Evolutionary conservation across 2,888 invertebrate species (phyloP).

Genomic region (Archaeoteleia sp.): DNA sequence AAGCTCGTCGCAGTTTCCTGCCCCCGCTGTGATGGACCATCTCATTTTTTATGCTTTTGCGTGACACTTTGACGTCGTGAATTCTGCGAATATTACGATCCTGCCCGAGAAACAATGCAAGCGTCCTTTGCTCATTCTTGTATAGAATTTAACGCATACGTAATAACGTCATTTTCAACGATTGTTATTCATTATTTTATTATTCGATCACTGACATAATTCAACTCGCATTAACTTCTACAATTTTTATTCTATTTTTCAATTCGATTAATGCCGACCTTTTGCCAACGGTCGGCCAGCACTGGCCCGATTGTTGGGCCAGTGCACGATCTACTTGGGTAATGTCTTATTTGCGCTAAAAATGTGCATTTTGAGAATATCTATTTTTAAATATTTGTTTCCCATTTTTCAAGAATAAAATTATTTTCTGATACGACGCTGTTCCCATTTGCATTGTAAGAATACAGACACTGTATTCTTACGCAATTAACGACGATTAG

Average conservation of each 20-base stretch:
- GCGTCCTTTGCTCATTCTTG: not conserved
- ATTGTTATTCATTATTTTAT: not conserved
- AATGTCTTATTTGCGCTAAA: no score
- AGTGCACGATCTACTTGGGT: no score
- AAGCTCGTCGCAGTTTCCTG: conserved; percentile 22
- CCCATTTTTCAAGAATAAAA: no score
- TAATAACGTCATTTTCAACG: not conserved
- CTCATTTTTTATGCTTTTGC: conserved; percentile 24
- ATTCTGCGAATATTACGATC: conserved; percentile 4
- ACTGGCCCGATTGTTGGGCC: no score
- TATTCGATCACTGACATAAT: conserved; percentile 11
- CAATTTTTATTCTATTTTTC: no score
- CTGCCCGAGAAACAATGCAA: not conserved
- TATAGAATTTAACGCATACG: not conserved
- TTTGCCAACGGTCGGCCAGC: no score
- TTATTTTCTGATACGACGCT: no score
- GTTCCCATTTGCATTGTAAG: no score
- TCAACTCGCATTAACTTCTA: conserved; percentile 18
- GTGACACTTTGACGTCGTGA: conserved; percentile 4
- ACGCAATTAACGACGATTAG: not conserved
- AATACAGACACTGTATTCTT: no score
- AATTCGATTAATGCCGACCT: no score
- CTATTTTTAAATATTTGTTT: no score
- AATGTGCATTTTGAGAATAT: no score
- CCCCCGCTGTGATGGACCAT: conserved; percentile 18